A percentile compares a stretch with the other conserved stretches of the same genome.
These are phyloP conservation scores for Labrus mixtus DNA, from an alignment of 2,113 vertebrate species.

Conservation along the genomic window DNA sequence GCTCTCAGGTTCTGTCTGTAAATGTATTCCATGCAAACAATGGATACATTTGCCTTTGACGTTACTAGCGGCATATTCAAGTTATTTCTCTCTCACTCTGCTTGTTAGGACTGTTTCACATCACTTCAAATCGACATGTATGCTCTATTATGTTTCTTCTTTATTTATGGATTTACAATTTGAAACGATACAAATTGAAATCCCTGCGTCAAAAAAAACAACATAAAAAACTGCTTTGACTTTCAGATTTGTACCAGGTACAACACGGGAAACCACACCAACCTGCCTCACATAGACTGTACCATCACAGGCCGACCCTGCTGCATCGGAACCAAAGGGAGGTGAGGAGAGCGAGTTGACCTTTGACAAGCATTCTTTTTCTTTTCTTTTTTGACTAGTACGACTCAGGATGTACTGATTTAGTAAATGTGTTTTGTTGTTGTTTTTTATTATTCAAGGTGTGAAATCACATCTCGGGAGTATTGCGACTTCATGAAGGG, in stretches of 20 bases:
- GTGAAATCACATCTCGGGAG: constrained; percentile 98
- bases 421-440: background rate
- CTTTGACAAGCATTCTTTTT: background rate
- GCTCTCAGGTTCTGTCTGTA: too few relatives aligned
- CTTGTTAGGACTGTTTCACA: too few relatives aligned
- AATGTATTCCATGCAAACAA: too few relatives aligned
- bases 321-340: constrained; percentile 98
- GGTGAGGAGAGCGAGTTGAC: constrained; percentile 80
- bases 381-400: too few relatives aligned
- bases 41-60: too few relatives aligned
- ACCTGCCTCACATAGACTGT: constrained; percentile 97
- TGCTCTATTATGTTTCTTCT: too few relatives aligned
- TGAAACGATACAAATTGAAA: background rate
- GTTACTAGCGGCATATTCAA: too few relatives aligned
- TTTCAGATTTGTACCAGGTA: constrained; percentile 95
- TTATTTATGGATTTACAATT: too few relatives aligned
- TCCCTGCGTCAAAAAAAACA: background rate
- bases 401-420: too few relatives aligned
- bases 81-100: too few relatives aligned
- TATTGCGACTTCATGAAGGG: constrained; percentile 99
- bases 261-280: constrained; percentile 95
- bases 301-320: constrained; percentile 96
- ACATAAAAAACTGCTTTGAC: background rate
- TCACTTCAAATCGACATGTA: too few relatives aligned
- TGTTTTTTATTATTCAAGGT: constrained; percentile 82